phyloP scores from a whole-genome alignment of 1,140 invertebrate species.

The Phthorimaea operculella region DNA sequence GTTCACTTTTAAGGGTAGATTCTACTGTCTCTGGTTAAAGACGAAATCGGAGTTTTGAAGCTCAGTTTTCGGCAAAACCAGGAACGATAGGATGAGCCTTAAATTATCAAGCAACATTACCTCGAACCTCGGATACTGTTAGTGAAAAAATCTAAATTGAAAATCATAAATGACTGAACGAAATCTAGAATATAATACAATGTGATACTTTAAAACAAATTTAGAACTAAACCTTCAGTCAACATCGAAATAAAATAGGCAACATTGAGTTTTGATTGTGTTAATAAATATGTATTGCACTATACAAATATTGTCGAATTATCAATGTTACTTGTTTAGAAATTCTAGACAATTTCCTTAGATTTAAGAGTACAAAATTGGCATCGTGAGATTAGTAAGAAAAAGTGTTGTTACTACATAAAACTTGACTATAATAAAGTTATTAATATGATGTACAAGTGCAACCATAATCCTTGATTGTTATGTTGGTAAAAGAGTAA shows the following conservation, averaged over 20 bases:
- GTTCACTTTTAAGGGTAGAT: conserved; percentile 7
- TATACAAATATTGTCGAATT: conserved; percentile 13
- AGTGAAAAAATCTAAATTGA: conserved; percentile 31
- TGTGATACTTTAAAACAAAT: conserved; percentile 3
- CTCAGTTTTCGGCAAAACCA: too few relatives aligned
- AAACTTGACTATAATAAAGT: too few relatives aligned
- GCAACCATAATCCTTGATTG: too few relatives aligned
- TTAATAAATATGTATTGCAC: conserved; percentile 66
- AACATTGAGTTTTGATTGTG: conserved; percentile 11
- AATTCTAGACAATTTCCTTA: not conserved
- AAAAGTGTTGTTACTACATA: too few relatives aligned
- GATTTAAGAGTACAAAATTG: too few relatives aligned
- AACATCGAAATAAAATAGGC: conserved; percentile 14
- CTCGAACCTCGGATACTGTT: conserved; percentile 37
- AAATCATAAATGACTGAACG: not conserved
- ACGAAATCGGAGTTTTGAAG: too few relatives aligned
- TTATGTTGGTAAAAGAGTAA: too few relatives aligned
- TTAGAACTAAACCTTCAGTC: conserved; percentile 9
- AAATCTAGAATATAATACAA: not conserved
- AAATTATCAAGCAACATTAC: too few relatives aligned
- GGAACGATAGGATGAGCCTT: too few relatives aligned
- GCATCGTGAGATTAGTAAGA: too few relatives aligned
- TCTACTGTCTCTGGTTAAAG: too few relatives aligned
- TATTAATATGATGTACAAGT: too few relatives aligned
- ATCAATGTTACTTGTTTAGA: not conserved